These are phyloP conservation scores for Catocala sponsa DNA, from an alignment of 2,888 invertebrate genomes.

Conservation along the genomic window DNA sequence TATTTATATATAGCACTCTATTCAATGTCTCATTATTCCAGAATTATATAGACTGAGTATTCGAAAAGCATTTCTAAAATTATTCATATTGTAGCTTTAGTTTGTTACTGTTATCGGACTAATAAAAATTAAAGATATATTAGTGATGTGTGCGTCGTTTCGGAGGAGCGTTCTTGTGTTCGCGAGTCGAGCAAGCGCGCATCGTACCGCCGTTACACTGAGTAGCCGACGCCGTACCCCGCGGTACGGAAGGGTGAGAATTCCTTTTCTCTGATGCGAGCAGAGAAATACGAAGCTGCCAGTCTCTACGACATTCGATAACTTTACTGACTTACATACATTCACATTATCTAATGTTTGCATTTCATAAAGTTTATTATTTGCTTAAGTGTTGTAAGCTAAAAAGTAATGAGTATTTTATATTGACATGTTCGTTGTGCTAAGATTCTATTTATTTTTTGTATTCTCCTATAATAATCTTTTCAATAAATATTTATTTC, in stretches of 20 bases:
- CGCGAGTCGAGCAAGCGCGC: slow-evolving; percentile 53
- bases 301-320: slow-evolving; percentile 35
- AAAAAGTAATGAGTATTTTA: slow-evolving; percentile 53
- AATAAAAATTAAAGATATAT: slow-evolving; percentile 8
- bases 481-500: slow-evolving; percentile 74
- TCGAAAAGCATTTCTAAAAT: slow-evolving; percentile 49
- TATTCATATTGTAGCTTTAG: slow-evolving; percentile 27
- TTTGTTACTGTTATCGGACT: slow-evolving; percentile 17
- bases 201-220: slow-evolving; percentile 35
- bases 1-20: slow-evolving; percentile 48
- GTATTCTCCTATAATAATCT: slow-evolving; percentile 64
- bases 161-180: slow-evolving; percentile 50
- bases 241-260: slow-evolving; percentile 66
- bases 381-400: slow-evolving; percentile 52
- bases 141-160: slow-evolving; percentile 40
- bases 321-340: slow-evolving; percentile 14
- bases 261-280: slow-evolving; percentile 83
- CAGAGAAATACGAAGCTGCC: slow-evolving; percentile 85
- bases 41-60: slow-evolving; percentile 58
- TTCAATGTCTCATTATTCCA: slow-evolving; percentile 52
- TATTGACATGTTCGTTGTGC: slow-evolving; percentile 53
- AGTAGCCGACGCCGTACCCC: slow-evolving; percentile 52
- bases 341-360: slow-evolving; percentile 45
- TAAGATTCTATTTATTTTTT: slow-evolving; percentile 80
- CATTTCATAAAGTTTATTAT: slow-evolving; percentile 49